A percentile compares a stretch with the other conserved stretches of the same genome.
Evolutionary conservation across 30 jellyfish, hydroid and myxozoan species (phyloP).

Genomic region (Aurelia aurita): DNA sequence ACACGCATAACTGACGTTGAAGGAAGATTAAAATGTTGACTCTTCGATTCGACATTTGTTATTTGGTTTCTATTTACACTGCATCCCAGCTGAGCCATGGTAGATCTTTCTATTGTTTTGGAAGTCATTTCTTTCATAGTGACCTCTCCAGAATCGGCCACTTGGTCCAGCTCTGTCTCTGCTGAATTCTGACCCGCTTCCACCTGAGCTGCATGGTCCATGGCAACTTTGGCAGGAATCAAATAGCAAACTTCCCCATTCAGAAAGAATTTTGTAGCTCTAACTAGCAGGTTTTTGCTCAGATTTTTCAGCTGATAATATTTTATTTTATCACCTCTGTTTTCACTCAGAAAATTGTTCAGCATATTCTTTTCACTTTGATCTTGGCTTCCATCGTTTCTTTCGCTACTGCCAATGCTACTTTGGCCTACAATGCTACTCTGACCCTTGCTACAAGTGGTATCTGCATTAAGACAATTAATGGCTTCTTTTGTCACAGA

Average conservation of each 20-base stretch:
- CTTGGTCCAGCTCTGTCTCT: not conserved
- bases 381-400: too few species aligned
- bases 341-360: too few species aligned
- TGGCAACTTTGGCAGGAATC: constrained; percentile 47
- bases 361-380: too few species aligned
- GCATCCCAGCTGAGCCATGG: too few species aligned
- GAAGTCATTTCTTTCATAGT: too few species aligned
- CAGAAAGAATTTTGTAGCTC: constrained; percentile 26
- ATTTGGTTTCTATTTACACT: too few species aligned
- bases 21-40: too few species aligned
- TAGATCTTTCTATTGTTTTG: too few species aligned
- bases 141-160: too few species aligned
- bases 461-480: not conserved
- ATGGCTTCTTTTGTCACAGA: not conserved
- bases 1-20: too few species aligned
- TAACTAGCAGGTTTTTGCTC: not conserved
- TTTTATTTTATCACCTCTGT: not conserved
- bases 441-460: not conserved
- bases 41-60: too few species aligned
- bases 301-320: not conserved
- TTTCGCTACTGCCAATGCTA: too few species aligned
- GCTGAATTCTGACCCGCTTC: constrained; percentile 9
- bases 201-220: not conserved
- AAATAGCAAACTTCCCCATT: constrained; percentile 55
- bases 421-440: not conserved